Evolutionary conservation across 2,888 invertebrate species (phyloP), one percentile per base, ranked within the genome.

Genomic region (Mimas tiliae): DNA sequence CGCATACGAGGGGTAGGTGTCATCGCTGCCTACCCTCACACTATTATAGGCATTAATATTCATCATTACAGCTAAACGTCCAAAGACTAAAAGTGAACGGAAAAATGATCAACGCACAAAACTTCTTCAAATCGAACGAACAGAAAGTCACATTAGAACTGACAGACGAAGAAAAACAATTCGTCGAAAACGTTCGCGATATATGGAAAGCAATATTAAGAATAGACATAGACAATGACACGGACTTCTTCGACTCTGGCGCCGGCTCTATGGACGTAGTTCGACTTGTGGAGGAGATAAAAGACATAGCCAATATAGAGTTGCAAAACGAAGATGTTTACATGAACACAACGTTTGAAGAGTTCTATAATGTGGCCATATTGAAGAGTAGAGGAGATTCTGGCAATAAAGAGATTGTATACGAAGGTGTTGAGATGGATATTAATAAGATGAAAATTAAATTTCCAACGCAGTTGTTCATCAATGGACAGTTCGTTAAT

Each of bases 191-290:
- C 48, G 91, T 97, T 0, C 89, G 95, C 74, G 89, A 90, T 12
- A 95, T 98, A 64, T 99, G 99, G 99, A 95, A 95, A 70, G 95
- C 96, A 0, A 99, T 99, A 65, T 93, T 99, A 0, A 96, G 96
- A 75, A 92, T 95, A 0, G 95, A 96, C 2, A 94, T 97, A 7
- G 95, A 96, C 11, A 95, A 96, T 9, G 95, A 96, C 2, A 98
- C 98, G 0, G 98, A 99, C 83, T 99, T 99, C 92, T 99, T 99
- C 88, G 95, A 95, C 0, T 95, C 95, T n/a, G 99, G 99, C 12
- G 99, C 98, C n/a, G 98, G 98, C 0, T 99, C 99, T 8, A 99
- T 99, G 98, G 99, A 99, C 86, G 98, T 99, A 1, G 98, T 99
- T 0, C 94, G 98, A 76, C 85, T 99, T 64, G 96, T 99, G 0